These are phyloP conservation scores for Heteractis magnifica DNA, from an alignment of 92 coral and sea anemone species.

Conservation along the genomic window DNA sequence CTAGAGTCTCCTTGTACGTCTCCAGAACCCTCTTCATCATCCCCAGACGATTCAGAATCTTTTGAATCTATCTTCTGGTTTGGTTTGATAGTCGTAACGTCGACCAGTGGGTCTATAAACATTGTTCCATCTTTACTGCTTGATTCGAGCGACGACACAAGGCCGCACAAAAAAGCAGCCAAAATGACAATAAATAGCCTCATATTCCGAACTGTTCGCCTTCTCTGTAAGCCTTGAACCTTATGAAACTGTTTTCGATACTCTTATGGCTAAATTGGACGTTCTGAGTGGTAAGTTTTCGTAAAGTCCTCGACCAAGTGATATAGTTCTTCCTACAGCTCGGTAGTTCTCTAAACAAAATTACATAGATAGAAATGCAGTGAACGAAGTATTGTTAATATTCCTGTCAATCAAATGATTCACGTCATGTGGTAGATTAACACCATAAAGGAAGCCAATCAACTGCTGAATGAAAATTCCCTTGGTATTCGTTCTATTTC, in stretches of 20 bases:
- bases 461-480: conserved; percentile 17
- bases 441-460: conserved; percentile 40
- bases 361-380: conserved; percentile 35
- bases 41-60: conserved; percentile 36
- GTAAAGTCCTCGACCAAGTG: neutral
- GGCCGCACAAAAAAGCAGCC: conserved; percentile 42
- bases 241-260: neutral
- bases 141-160: conserved; percentile 48
- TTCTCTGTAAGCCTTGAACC: conserved; percentile 10
- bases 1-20: conserved; percentile 48
- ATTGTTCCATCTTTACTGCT: conserved; percentile 3
- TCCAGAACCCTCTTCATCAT: conserved; percentile 65
- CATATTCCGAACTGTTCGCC: conserved; percentile 42
- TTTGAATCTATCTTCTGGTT: conserved; percentile 20
- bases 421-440: conserved; percentile 58
- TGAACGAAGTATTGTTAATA: conserved; percentile 34
- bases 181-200: conserved; percentile 48
- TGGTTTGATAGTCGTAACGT: conserved; percentile 30
- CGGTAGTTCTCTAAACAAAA: neutral
- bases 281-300: neutral
- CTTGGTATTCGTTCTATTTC: conserved; percentile 41
- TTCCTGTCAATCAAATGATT: conserved; percentile 68
- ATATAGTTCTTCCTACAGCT: neutral
- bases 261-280: neutral
- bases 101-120: conserved; percentile 44